A percentile compares a stretch with the other conserved stretches of the same genome.
phyloP scores from a whole-genome alignment of 2,888 invertebrate species.

The Venusia cambrica region DNA sequence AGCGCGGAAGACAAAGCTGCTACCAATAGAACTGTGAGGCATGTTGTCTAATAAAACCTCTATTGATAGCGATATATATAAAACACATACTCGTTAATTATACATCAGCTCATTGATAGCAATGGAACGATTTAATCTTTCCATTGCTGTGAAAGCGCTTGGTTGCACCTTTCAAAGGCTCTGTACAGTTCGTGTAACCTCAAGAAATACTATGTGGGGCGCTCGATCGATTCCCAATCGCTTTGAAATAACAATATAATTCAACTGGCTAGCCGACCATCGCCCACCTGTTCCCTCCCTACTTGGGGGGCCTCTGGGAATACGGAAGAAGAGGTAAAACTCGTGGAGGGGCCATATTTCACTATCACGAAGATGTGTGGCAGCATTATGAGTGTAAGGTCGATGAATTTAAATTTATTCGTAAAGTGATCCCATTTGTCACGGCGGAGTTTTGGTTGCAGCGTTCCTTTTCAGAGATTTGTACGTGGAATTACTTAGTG shows the following conservation, averaged over 20 bases:
- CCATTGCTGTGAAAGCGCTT: too few species aligned
- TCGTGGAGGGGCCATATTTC: constrained; percentile 38
- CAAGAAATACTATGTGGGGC: constrained; percentile 28
- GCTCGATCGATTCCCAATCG: constrained; percentile 41
- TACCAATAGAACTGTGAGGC: too few species aligned
- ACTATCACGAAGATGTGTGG: constrained; percentile 40
- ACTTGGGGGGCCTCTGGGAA: constrained; percentile 23
- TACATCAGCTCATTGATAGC: too few species aligned
- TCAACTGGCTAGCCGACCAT: constrained; percentile 40
- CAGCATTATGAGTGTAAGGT: constrained; percentile 35
- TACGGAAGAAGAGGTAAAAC: constrained; percentile 36
- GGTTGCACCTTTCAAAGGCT: constrained; percentile 15
- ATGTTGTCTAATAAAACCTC: too few species aligned
- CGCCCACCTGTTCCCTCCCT: constrained; percentile 27
- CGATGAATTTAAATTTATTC: constrained; percentile 46
- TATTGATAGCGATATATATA: too few species aligned
- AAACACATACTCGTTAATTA: too few species aligned
- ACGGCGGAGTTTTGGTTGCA: constrained; percentile 24
- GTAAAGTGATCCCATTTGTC: constrained; percentile 37
- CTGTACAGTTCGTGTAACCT: constrained; percentile 29
- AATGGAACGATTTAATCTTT: too few species aligned
- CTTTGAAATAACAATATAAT: constrained; percentile 46
- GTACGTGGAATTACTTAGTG: constrained; percentile 9
- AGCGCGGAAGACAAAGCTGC: too few species aligned
- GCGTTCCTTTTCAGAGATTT: constrained; percentile 16